A percentile compares a stretch with the other conserved stretches of the same genome.
These are phyloP conservation scores for Myiotriccus ornatus DNA, from an alignment of 2,797 vertebrate species.

Conservation along the genomic window DNA sequence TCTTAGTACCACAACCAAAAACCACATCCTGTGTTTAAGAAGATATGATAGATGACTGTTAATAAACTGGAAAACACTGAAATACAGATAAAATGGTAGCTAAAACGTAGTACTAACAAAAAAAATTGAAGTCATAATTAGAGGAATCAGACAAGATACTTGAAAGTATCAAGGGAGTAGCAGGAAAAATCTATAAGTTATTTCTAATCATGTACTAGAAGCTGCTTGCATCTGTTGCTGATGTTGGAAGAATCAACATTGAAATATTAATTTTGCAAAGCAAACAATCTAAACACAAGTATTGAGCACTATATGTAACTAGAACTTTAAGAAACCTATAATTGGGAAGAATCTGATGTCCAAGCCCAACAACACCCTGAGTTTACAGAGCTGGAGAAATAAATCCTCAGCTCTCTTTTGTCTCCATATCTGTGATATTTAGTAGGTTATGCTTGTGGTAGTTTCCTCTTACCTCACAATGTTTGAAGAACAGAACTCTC, in stretches of 20 bases:
- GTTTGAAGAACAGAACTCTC: background rate
- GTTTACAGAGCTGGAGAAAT: background rate
- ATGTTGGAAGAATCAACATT: background rate
- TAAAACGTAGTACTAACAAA: background rate
- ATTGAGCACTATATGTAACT: background rate
- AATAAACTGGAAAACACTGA: conserved; percentile 1
- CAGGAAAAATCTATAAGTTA: background rate
- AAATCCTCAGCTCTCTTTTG: background rate
- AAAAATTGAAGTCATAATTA: background rate
- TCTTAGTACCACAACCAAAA: background rate
- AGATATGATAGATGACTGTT: background rate
- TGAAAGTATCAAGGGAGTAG: background rate
- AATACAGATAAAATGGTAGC: background rate
- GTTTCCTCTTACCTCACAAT: background rate
- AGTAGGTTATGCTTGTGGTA: background rate
- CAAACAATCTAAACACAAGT: background rate
- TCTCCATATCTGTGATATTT: background rate
- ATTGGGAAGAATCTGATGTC: background rate
- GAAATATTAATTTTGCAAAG: background rate
- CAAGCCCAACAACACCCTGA: background rate
- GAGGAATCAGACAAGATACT: background rate
- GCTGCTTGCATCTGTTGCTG: background rate
- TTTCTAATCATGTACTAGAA: background rate
- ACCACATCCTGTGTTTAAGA: background rate
- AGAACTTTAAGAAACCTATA: background rate